Conservation (phyloP, 2,113 vertebrate genomes). For the Cololabis saira region DNA sequence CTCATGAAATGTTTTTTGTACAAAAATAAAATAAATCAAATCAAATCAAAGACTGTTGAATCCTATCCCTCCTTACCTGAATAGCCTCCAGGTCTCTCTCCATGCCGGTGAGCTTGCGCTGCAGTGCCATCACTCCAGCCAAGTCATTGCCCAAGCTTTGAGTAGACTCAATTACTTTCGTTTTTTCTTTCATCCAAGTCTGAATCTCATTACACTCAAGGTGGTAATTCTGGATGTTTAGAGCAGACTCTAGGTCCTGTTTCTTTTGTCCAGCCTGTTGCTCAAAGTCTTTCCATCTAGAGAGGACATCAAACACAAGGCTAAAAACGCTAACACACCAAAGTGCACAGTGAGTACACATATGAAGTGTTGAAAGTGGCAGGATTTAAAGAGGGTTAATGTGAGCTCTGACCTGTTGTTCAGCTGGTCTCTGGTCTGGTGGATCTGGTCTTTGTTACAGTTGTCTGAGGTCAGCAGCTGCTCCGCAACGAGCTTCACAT, state of each 20-base stretch:
- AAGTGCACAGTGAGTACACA: not conserved
- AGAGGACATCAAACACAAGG: not conserved
- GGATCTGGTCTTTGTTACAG: conserved; percentile 86
- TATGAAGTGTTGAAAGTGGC: not conserved
- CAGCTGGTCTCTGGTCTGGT: conserved; percentile 87
- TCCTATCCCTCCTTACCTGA: conserved; percentile 72
- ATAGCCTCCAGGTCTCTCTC: conserved; percentile 94
- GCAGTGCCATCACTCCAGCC: conserved; percentile 91
- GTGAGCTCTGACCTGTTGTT: conserved; percentile 75
- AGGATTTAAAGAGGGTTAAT: not conserved
- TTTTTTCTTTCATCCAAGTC: conserved; percentile 96
- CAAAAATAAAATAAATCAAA: no score
- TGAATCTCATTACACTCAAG: conserved; percentile 94
- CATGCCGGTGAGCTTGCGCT: conserved; percentile 92
- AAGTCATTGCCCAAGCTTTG: conserved; percentile 92
- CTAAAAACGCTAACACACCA: not conserved
- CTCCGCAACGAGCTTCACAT: conserved; percentile 87
- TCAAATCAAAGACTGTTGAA: no score
- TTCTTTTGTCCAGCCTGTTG: conserved; percentile 88
- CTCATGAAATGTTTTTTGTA: no score
- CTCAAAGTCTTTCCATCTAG: conserved; percentile 92
- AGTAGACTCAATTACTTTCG: conserved; percentile 94
- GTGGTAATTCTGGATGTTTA: conserved; percentile 95
- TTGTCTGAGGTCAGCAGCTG: conserved; percentile 86
- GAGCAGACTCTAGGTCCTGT: conserved; percentile 86